phyloP scores from a whole-genome alignment of 1,140 invertebrate genomes.

The Metaphire vulgaris region DNA sequence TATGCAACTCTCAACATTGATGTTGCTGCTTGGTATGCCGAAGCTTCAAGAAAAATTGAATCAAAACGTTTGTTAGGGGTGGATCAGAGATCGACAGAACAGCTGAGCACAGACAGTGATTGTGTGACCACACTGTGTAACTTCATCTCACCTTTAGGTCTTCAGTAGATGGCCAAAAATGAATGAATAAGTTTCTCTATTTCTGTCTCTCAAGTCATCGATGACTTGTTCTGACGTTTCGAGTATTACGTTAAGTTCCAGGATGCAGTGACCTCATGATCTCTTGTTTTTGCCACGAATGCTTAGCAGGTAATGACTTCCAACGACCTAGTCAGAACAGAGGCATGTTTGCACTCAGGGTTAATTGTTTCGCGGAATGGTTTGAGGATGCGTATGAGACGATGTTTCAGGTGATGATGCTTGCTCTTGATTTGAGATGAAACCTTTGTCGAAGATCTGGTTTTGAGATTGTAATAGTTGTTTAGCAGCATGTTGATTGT shows the following conservation, averaged over 20 bases:
- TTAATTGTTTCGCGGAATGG: not conserved
- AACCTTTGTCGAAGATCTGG: not conserved
- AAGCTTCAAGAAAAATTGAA: conserved; percentile 38
- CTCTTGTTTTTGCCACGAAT: not conserved
- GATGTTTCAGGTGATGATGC: not conserved
- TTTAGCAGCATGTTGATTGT: not conserved
- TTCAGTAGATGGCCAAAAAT: not conserved
- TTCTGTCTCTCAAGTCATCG: not conserved
- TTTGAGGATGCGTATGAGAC: not conserved
- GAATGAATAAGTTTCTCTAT: not conserved
- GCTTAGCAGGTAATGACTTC: not conserved
- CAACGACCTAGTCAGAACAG: not conserved
- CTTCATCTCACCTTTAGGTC: not conserved
- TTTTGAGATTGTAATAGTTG: not conserved
- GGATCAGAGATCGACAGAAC: not conserved
- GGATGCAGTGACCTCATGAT: not conserved
- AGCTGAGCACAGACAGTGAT: not conserved
- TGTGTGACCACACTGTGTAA: not conserved
- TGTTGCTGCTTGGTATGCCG: conserved; percentile 46
- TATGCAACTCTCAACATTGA: conserved; percentile 43
- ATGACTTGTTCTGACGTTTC: not conserved
- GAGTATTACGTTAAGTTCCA: not conserved
- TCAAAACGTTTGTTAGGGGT: not conserved
- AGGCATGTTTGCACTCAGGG: not conserved
- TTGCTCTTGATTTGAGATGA: not conserved